A percentile compares a stretch with the other conserved stretches of the same genome.
Evolutionary conservation across 2,797 vertebrate genomes (phyloP).

Genomic region (Phalanger gymnotis): DNA sequence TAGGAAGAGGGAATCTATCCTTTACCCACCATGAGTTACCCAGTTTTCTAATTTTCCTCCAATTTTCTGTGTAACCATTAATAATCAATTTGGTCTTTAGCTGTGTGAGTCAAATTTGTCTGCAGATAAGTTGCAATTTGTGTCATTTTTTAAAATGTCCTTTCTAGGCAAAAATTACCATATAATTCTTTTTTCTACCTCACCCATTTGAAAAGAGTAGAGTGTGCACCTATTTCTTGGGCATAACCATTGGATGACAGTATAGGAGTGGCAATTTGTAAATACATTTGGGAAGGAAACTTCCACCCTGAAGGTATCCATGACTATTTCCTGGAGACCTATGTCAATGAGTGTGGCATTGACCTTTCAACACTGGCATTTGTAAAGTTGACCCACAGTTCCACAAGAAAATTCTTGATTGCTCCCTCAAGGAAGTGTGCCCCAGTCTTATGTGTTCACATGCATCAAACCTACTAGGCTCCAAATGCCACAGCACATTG

Average conservation of each 20-base stretch:
- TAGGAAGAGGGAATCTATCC: background rate
- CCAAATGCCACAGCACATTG: background rate
- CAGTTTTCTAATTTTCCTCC: background rate
- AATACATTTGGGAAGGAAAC: background rate
- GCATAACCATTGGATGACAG: background rate
- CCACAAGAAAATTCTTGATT: background rate
- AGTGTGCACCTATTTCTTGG: background rate
- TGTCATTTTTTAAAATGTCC: background rate
- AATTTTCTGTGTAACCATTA: background rate
- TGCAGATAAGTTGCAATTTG: background rate
- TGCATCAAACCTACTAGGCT: background rate
- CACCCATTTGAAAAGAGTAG: background rate
- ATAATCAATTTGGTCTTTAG: background rate
- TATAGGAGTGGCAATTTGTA: background rate
- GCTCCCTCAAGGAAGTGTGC: background rate
- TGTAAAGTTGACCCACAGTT: background rate
- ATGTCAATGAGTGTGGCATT: background rate
- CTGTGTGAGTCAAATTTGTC: background rate
- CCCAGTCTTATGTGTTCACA: background rate
- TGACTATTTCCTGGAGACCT: background rate
- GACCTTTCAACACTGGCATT: background rate
- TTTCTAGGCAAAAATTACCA: background rate
- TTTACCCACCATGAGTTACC: background rate
- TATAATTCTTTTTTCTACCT: background rate
- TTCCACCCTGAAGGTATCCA: background rate